These are phyloP conservation scores for Mastigias papua DNA, from an alignment of 30 jellyfish, hydroid and myxozoan genomes.

Conservation along the genomic window DNA sequence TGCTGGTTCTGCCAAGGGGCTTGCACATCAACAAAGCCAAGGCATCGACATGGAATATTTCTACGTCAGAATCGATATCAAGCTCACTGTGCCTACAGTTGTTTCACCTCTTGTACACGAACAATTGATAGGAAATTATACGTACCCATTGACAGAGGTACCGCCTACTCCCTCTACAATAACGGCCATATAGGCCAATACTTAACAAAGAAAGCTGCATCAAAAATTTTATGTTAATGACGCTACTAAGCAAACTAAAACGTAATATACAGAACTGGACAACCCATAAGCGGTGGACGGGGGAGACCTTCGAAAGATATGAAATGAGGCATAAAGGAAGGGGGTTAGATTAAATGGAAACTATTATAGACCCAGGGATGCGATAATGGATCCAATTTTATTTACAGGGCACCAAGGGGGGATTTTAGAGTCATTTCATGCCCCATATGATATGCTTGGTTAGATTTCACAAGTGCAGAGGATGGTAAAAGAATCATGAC, in stretches of 20 bases:
- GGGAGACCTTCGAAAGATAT: too few species aligned
- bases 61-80: conserved; percentile 8
- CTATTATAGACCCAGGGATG: too few species aligned
- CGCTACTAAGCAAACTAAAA: neutral
- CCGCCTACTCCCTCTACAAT: conserved; percentile 33
- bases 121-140: conserved; percentile 51
- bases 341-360: too few species aligned
- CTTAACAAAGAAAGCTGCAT: neutral
- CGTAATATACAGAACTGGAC: neutral
- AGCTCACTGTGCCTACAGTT: conserved; percentile 4
- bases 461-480: too few species aligned
- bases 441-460: too few species aligned
- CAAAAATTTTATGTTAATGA: neutral
- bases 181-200: conserved; percentile 26
- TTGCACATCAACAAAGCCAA: neutral
- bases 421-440: too few species aligned
- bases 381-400: too few species aligned
- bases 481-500: too few species aligned
- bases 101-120: neutral
- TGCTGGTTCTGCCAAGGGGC: neutral
- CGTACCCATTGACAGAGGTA: conserved; percentile 32
- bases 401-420: too few species aligned
- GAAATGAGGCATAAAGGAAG: too few species aligned
- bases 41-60: conserved; percentile 19
- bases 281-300: neutral